Percentiles rank a stretch among this genome's conserved stretches.
Evolutionary conservation across 1,140 invertebrate genomes (phyloP).

Genomic region (Drosophila arizonae): DNA sequence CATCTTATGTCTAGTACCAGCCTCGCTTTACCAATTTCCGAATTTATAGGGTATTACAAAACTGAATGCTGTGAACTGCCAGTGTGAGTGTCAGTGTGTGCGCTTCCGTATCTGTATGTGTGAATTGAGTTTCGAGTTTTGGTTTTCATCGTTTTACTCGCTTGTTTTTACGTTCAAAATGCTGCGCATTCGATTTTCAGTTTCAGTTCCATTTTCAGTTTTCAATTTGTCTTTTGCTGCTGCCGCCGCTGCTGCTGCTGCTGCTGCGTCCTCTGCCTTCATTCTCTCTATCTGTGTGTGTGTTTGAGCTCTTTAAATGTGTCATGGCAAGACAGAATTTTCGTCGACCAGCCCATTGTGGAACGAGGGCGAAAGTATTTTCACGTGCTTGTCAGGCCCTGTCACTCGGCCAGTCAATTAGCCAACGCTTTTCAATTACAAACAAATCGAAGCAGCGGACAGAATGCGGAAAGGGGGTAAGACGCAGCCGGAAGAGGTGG

Average conservation of each 20-base stretch:
- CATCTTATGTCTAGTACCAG: too few species aligned
- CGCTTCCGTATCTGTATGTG: background rate
- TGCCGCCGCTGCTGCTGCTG: background rate
- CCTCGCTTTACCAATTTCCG: too few species aligned
- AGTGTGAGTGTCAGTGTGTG: background rate
- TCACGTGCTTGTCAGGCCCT: slow-evolving; percentile 45
- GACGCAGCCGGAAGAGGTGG: background rate
- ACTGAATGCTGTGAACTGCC: background rate
- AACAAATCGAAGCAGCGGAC: slow-evolving; percentile 46
- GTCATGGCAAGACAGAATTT: slow-evolving; percentile 39
- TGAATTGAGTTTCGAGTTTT: slow-evolving; percentile 28
- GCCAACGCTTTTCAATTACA: slow-evolving; percentile 54
- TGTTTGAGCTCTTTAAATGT: slow-evolving; percentile 28
- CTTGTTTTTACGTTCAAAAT: slow-evolving; percentile 37
- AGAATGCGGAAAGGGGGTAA: background rate
- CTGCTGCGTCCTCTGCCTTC: background rate
- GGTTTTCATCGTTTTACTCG: slow-evolving; percentile 37
- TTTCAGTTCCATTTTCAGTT: slow-evolving; percentile 27
- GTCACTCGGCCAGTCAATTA: slow-evolving; percentile 55
- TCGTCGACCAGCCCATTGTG: slow-evolving; percentile 21
- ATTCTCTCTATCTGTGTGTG: background rate
- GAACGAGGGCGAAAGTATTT: slow-evolving; percentile 40
- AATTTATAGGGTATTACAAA: background rate
- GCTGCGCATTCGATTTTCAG: slow-evolving; percentile 40
- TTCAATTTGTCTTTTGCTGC: slow-evolving; percentile 10